Conservation (phyloP, 2,113 vertebrate species). For the Symphodus melops region DNA sequence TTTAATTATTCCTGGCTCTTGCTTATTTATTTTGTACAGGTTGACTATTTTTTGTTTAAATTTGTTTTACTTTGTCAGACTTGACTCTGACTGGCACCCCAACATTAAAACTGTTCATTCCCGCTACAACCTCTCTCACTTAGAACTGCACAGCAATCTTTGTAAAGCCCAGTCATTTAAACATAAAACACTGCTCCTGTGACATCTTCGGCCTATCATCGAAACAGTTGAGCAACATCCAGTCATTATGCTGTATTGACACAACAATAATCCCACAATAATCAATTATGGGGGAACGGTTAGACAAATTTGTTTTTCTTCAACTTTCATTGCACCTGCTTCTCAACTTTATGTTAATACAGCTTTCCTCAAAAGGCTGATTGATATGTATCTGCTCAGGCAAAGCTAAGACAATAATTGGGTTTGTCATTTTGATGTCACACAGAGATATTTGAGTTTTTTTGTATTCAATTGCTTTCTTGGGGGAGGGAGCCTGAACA, state of each 20-base stretch:
- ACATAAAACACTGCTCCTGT: constrained; percentile 22
- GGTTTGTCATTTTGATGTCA: constrained; percentile 59
- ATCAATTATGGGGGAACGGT: constrained; percentile 16
- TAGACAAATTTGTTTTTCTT: constrained; percentile 34
- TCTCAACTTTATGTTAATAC: constrained; percentile 52
- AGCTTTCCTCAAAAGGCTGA: constrained; percentile 39
- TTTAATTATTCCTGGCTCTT: too few relatives aligned
- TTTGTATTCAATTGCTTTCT: constrained; percentile 46
- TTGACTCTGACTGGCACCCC: too few relatives aligned
- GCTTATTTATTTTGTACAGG: too few relatives aligned
- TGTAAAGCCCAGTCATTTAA: constrained; percentile 6
- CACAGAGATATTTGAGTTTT: constrained; percentile 50
- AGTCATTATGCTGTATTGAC: constrained; percentile 15
- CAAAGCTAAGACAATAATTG: constrained; percentile 60
- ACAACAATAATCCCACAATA: constrained; percentile 11
- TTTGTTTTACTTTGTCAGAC: too few relatives aligned
- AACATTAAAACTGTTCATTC: too few relatives aligned
- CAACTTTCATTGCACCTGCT: constrained; percentile 29
- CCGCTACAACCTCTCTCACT: constrained; percentile 14
- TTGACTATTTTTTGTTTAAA: too few relatives aligned
- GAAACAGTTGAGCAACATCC: constrained; percentile 27
- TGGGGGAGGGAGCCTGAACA: constrained; percentile 47
- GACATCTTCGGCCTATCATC: constrained; percentile 25
- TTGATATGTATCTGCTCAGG: constrained; percentile 56
- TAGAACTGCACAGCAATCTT: constrained; percentile 13